Conservation (phyloP, 2,888 invertebrate genomes). For the Nomada fabriciana region DNA sequence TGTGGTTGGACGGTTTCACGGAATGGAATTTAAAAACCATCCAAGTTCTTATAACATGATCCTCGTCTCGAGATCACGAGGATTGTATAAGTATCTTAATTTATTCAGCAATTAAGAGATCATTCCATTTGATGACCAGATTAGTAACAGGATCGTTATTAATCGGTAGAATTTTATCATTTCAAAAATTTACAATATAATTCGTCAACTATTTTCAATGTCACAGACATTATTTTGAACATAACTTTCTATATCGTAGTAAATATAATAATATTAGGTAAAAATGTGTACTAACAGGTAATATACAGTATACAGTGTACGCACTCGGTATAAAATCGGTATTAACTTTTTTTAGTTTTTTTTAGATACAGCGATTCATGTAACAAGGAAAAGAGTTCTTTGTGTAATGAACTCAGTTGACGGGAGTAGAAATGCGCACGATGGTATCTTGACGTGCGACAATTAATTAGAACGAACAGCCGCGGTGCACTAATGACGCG, state of each 20-base stretch:
- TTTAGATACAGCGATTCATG: conserved; percentile 30
- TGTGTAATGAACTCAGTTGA: conserved; percentile 40
- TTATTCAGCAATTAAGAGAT: too few relatives aligned
- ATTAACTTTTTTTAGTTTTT: not conserved
- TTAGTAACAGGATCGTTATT: too few relatives aligned
- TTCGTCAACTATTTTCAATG: too few relatives aligned
- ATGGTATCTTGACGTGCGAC: conserved; percentile 68
- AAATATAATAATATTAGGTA: not conserved
- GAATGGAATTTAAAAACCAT: conserved; percentile 35
- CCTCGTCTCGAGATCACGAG: too few relatives aligned
- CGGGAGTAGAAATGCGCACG: conserved; percentile 60
- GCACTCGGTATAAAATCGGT: not conserved
- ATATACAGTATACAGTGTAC: not conserved
- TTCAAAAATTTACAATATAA: too few relatives aligned
- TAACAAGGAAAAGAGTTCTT: conserved; percentile 40
- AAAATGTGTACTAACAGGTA: not conserved
- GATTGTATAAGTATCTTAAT: too few relatives aligned
- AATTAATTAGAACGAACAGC: conserved; percentile 73
- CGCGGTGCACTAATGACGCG: conserved; percentile 72
- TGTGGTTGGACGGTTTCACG: conserved; percentile 18
- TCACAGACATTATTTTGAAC: too few relatives aligned
- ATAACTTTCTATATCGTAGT: too few relatives aligned
- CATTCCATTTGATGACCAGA: too few relatives aligned
- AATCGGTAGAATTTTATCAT: too few relatives aligned
- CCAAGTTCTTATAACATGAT: conserved; percentile 1